phyloP scores from a whole-genome alignment of 2,797 vertebrate species.

The Catharus ustulatus region DNA sequence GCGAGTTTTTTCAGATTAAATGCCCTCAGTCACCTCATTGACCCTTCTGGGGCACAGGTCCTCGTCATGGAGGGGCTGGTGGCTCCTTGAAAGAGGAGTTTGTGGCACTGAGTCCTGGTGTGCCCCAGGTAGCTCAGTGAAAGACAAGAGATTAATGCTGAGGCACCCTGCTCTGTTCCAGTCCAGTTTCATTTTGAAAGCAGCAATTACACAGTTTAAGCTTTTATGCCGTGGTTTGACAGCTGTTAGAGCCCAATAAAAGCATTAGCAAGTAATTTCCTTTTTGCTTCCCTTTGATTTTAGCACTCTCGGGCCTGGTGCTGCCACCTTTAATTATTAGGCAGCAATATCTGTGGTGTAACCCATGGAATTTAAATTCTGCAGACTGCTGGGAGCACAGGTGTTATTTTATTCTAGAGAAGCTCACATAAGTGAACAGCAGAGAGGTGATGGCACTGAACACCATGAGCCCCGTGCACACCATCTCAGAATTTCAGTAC shows the following conservation, averaged over 20 bases:
- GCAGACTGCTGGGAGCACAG: neutral
- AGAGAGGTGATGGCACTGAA: neutral
- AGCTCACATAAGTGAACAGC: neutral
- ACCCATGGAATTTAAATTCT: neutral
- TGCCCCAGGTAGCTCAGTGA: neutral
- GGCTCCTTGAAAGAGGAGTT: neutral
- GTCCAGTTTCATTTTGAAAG: neutral
- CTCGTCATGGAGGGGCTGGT: accelerated
- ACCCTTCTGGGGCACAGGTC: neutral
- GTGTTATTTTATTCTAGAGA: neutral
- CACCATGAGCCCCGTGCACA: neutral
- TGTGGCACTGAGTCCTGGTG: neutral
- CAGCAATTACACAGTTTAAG: neutral
- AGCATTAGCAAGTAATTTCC: neutral
- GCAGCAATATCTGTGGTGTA: neutral
- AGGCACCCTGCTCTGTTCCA: neutral
- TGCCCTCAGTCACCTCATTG: neutral
- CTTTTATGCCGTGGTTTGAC: neutral
- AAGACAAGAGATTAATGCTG: neutral
- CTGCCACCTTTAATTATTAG: neutral
- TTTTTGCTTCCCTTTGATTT: neutral
- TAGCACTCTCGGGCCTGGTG: neutral
- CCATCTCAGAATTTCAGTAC: neutral
- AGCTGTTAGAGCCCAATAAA: neutral
- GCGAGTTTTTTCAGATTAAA: neutral